These are phyloP conservation scores for Hypselothyrea guttata DNA, from an alignment of 2,888 invertebrate genomes.

Conservation along the genomic window DNA sequence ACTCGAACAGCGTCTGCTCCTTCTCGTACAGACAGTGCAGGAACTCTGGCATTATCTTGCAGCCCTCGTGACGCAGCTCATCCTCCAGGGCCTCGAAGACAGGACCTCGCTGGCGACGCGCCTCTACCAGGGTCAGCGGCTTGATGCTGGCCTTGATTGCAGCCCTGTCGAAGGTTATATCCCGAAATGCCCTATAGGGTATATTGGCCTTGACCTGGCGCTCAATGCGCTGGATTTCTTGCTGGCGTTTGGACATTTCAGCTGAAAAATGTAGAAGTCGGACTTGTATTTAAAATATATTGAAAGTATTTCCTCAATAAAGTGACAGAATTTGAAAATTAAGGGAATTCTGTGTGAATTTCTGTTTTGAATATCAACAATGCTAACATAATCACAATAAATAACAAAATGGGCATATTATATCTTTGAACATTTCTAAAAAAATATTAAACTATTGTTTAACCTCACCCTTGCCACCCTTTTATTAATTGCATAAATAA, in stretches of 20 bases:
- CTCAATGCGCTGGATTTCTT: slow-evolving; percentile 51
- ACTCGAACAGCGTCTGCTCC: slow-evolving; percentile 59
- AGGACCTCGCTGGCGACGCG: slow-evolving; percentile 58
- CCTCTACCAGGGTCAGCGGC: slow-evolving; percentile 52
- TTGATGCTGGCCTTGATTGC: slow-evolving; percentile 42
- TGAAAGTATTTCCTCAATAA: too few relatives aligned
- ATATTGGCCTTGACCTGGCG: slow-evolving; percentile 50
- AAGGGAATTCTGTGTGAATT: too few relatives aligned
- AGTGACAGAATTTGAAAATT: too few relatives aligned
- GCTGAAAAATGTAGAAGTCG: too few relatives aligned
- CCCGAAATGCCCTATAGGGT: slow-evolving; percentile 61
- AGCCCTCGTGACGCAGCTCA: slow-evolving; percentile 72
- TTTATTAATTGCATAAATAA: too few relatives aligned
- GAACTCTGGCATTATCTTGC: slow-evolving; percentile 65
- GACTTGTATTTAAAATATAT: too few relatives aligned
- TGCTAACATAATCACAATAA: too few relatives aligned
- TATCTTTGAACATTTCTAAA: too few relatives aligned
- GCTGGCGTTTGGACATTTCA: slow-evolving; percentile 38
- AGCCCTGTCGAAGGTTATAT: slow-evolving; percentile 55
- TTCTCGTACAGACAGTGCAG: slow-evolving; percentile 62
- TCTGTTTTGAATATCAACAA: too few relatives aligned
- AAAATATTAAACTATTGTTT: too few relatives aligned
- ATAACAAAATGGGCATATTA: too few relatives aligned
- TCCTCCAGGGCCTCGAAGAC: slow-evolving; percentile 67
- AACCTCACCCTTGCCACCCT: too few relatives aligned